phyloP scores from a whole-genome alignment of 1,140 invertebrate genomes.

The Triops cancriformis region DNA sequence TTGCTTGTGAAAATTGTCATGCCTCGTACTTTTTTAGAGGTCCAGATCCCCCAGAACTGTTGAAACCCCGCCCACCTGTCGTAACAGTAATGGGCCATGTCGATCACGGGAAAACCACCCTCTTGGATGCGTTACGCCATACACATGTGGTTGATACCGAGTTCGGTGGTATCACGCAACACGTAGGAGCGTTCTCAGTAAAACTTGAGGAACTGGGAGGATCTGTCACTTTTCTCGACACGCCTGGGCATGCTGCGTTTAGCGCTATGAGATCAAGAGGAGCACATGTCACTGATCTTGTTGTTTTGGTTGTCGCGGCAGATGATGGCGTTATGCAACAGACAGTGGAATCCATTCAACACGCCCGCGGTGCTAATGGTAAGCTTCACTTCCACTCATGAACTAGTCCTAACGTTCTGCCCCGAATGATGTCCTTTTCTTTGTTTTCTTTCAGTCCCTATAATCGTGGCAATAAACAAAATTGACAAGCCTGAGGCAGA shows the following conservation, averaged over 20 bases:
- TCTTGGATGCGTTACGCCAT: conserved; percentile 81
- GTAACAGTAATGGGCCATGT: conserved; percentile 99
- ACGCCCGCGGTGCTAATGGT: conserved; percentile 64
- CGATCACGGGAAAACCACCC: conserved; percentile 97
- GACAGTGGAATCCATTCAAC: conserved; percentile 70
- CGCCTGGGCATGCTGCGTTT: conserved; percentile 99
- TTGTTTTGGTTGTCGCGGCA: conserved; percentile 93
- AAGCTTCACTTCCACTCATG: conserved; percentile 23
- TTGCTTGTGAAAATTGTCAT: too few species aligned
- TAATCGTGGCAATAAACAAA: conserved; percentile 98
- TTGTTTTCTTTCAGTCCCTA: conserved; percentile 63
- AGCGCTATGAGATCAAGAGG: conserved; percentile 82
- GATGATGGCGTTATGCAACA: conserved; percentile 99
- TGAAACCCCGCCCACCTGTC: conserved; percentile 69
- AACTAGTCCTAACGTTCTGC: not conserved
- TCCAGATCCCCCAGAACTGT: conserved; percentile 50
- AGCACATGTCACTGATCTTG: conserved; percentile 85
- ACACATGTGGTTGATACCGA: conserved; percentile 79
- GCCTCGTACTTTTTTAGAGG: too few species aligned
- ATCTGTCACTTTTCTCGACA: conserved; percentile 89
- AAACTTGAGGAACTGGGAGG: conserved; percentile 52
- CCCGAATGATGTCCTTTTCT: not conserved
- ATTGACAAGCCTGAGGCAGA: conserved; percentile 86
- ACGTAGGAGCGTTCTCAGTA: conserved; percentile 95
- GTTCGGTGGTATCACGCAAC: conserved; percentile 99